Base-by-base conservation (phyloP, 1,140 invertebrate species). In the Drosophila setifemur region DNA sequence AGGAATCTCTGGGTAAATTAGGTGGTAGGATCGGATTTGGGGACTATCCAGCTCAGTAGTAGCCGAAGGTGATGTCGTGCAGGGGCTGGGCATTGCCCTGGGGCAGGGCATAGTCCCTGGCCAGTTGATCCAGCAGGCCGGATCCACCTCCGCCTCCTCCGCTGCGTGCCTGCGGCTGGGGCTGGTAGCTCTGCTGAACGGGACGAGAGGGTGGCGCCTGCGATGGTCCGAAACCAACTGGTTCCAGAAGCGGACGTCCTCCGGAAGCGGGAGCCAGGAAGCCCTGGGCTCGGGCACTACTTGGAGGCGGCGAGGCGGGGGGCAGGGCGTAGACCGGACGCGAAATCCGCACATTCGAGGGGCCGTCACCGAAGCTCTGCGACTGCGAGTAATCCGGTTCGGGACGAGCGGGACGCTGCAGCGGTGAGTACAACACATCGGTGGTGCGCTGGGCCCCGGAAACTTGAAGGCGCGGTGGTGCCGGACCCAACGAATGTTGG, bases 31-130 rank as follows among this genome's bases (percentile, higher is more conserved):
- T n/a, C n/a, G n/a, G n/a, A n/a, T 23, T 25, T 6, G 19, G 19
- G 26, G 12, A 31, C 40, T 28, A 7, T 5, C 12, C 1, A 21
- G 25, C 43, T 91, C 92, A 94, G 86, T 94, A 95, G 63, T 93
- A 94, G 73, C 95, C 94, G 75, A 96, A 96, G 52, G 94, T 94
- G 82, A 96, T 96, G 83, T 96, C 95, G 77, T 96, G 95, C 11
- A 95, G 90, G 0, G 95, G 93, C 2, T 93, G 92, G 7, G 94
- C 92, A 6, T 92, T 92, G 29, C 93, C 93, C 73, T 94, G 91
- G 0, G 95, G 95, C 12, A 96, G 89, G 8, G 95, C 94, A 78
- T 95, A 96, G 69, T 96, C 95, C 76, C 94, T 93, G 12, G 95
- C 94, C n/a, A 96, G 92, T 77, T 96, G 94, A 77, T 96, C 95